phyloP scores from a whole-genome alignment of 1,140 invertebrate species.

The Formica exsecta region DNA sequence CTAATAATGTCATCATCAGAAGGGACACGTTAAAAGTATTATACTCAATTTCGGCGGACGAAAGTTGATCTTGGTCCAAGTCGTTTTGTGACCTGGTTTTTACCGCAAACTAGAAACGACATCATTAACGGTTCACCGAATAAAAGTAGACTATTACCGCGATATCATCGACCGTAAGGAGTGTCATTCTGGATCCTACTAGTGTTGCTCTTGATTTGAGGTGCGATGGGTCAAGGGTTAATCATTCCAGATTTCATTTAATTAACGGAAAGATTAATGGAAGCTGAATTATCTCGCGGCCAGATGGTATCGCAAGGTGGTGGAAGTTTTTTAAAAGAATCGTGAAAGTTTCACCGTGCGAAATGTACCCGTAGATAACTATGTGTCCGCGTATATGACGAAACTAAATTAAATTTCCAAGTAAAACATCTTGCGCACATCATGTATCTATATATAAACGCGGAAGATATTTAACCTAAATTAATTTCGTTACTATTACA shows the following conservation, averaged over 20 bases:
- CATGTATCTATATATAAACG: not conserved
- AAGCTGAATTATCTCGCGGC: conserved; percentile 59
- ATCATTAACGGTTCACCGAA: conserved; percentile 22
- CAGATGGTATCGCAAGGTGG: conserved; percentile 58
- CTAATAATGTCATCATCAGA: not conserved
- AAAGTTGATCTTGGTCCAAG: not conserved
- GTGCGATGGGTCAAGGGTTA: conserved; percentile 39
- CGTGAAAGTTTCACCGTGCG: conserved; percentile 70
- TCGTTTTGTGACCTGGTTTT: not conserved
- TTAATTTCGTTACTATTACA: not conserved
- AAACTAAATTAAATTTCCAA: conserved; percentile 54
- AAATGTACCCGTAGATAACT: conserved; percentile 54
- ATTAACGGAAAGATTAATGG: conserved; percentile 60
- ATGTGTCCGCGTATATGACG: not conserved
- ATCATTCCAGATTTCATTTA: conserved; percentile 64
- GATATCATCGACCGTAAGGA: not conserved
- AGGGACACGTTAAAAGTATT: not conserved
- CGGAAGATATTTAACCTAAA: not conserved
- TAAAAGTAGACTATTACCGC: conserved; percentile 25
- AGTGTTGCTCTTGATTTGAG: conserved; percentile 26
- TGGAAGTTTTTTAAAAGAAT: conserved; percentile 52
- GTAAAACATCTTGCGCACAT: conserved; percentile 16
- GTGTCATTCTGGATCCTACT: not conserved
- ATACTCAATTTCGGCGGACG: not conserved
- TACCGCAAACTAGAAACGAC: not conserved